Percentiles rank a stretch among this genome's conserved stretches.
phyloP scores from a whole-genome alignment of 2,113 vertebrate genomes.

The Cyprinodon tularosa region DNA sequence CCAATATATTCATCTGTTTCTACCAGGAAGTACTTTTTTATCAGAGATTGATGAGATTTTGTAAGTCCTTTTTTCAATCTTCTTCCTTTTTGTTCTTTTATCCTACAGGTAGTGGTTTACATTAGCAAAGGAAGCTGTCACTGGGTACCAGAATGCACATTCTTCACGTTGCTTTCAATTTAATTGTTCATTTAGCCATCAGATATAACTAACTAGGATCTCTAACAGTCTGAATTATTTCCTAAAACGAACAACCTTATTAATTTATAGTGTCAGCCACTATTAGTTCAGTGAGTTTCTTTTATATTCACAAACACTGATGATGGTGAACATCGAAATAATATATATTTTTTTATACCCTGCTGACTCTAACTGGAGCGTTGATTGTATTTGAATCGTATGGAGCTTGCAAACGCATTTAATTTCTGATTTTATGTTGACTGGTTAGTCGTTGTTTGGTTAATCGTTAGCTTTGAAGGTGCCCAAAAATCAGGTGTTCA shows the following conservation, averaged over 20 bases:
- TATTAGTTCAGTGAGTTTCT: neutral
- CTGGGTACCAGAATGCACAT: neutral
- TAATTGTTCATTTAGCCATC: conserved; percentile 11
- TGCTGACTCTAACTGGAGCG: neutral
- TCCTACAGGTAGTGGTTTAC: conserved; percentile 24
- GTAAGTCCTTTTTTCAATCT: conserved; percentile 30
- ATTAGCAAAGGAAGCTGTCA: conserved; percentile 31
- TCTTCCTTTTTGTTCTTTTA: conserved; percentile 13
- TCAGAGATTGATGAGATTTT: conserved; percentile 30
- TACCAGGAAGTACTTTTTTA: too few species aligned
- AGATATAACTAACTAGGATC: neutral
- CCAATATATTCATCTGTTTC: too few species aligned
- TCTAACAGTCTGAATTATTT: neutral
- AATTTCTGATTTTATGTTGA: too few species aligned
- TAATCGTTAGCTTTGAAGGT: too few species aligned
- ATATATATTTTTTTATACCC: too few species aligned
- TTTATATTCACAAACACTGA: neutral
- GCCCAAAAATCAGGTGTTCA: too few species aligned
- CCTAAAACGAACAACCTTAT: neutral
- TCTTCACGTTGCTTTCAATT: neutral
- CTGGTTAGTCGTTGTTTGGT: too few species aligned
- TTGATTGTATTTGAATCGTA: neutral
- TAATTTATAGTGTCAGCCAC: neutral
- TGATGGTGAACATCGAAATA: neutral
- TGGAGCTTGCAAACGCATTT: too few species aligned